Conservation (phyloP, 1,140 invertebrate genomes). For the Marisa cornuarietis region DNA sequence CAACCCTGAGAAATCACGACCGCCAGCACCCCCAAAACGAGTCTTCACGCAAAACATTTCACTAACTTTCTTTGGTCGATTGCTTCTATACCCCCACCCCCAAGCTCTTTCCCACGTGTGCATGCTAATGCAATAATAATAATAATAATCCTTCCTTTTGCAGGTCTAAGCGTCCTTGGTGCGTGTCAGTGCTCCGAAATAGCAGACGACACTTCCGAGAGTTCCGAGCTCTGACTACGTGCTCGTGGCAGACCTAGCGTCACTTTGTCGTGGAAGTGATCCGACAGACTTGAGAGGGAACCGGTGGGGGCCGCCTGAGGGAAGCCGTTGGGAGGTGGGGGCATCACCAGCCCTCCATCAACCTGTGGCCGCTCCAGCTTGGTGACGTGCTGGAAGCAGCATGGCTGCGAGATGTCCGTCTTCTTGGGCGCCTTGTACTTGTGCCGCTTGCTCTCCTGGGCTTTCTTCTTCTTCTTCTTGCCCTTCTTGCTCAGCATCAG, state of each 20-base stretch:
- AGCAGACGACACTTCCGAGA: slow-evolving; percentile 30
- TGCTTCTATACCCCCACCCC: too few relatives aligned
- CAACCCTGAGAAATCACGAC: too few relatives aligned
- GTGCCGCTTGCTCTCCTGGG: slow-evolving; percentile 46
- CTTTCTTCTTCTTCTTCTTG: slow-evolving; percentile 69
- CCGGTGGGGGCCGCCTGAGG: slow-evolving; percentile 9
- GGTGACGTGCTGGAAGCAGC: slow-evolving; percentile 87
- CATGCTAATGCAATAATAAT: too few relatives aligned
- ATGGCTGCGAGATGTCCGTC: slow-evolving; percentile 85
- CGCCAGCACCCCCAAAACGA: too few relatives aligned
- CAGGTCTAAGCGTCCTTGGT: too few relatives aligned
- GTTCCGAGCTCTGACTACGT: slow-evolving; percentile 34
- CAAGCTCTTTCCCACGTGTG: too few relatives aligned
- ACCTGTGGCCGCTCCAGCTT: slow-evolving; percentile 74
- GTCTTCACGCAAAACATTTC: too few relatives aligned
- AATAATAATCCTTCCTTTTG: too few relatives aligned
- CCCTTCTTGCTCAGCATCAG: slow-evolving; percentile 70
- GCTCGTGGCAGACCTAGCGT: slow-evolving; percentile 11
- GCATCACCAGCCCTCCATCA: not conserved
- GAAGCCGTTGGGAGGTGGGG: slow-evolving; percentile 27
- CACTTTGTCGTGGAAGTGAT: slow-evolving; percentile 10
- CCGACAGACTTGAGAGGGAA: slow-evolving; percentile 18
- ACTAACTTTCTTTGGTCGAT: too few relatives aligned
- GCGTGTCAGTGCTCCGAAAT: slow-evolving; percentile 24
- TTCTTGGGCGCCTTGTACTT: slow-evolving; percentile 75